Base-by-base conservation (phyloP, 2,888 invertebrate species). In the Lasioglossum malachurum region DNA sequence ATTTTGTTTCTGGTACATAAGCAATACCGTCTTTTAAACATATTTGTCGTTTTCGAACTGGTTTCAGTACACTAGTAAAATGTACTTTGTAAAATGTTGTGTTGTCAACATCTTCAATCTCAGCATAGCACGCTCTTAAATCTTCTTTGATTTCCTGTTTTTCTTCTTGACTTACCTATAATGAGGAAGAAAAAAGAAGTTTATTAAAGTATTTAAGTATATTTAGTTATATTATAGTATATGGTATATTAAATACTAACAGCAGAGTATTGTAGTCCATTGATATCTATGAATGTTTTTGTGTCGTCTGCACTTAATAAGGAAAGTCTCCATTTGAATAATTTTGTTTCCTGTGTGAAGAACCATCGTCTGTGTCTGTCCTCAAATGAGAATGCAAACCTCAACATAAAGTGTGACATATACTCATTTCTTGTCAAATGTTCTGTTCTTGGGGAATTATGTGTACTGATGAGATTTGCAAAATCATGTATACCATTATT, bases 361-460 rank as follows among this genome's bases (percentile, higher is more conserved):
- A 99, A 99, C 99, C 99, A 99, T 83, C 96, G 96, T 41, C 98
- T 96, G 67, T 98, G 96, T 78, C 99, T 98, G 90, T 98, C 98
- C 38, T 97, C 97, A 93, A 98, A 97, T 94, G 99, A 99, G 95
- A 98, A 99, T 0, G 98, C 98, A 83, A 99, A 95, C 80, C 99
- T 96, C 4, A 99, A 96, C 91, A 99, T 98, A 94, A 98, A 99
- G 95, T 99, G 99, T 1, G 99, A 98, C 74, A 99, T 96, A 93
- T 98, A 97, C 95, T 99, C 99, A 87, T 97, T 96, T 67, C 97
- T 96, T 83, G 98, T 96, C 0, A 97, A 96, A 94, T 97, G 93
- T 2, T 95, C 93, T 86, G 1, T 35, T 41, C 97, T 97, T 64
- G 93, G 90, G 72, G 96, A 96, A 19, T 96, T 95, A 91, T 96